Evolutionary conservation across 1,140 invertebrate genomes (phyloP), one percentile per base, ranked within the genome.

Genomic region (Mactra quadrangularis): DNA sequence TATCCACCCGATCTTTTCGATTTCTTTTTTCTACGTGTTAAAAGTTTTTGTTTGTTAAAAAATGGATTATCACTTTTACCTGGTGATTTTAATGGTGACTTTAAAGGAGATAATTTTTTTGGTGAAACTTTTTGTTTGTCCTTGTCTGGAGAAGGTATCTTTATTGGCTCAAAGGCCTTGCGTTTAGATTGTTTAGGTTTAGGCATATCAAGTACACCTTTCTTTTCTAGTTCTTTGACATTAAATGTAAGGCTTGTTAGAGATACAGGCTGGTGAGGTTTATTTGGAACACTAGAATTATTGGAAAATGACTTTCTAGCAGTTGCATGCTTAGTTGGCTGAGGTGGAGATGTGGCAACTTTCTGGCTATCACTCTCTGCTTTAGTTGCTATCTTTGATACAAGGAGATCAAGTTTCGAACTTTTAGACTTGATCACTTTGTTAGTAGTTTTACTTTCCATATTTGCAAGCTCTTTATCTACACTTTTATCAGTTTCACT

Each of bases 181-280:
- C 77, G 57, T 41, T 81, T 81, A 22, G 64, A 71, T 17, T 38
- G 35, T 81, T 81, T 81, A 53, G 76, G 62, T 70, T 70, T 79
- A 27, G 77, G 77, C 52, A 81, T 71, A 60, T 81, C 77, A 60
- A 81, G 38, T 27, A 81, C 66, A 22, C 77, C 77, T 47, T 70
- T 55, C 41, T 81, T 81, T 50, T 81, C 77, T 50, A 81, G 66
- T 71, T 81, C 77, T 60, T 81, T 81, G 15, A 81, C 66, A 60
- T 81, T 81, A 60, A 81, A 81, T 29, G 77, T 81, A 3, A 78
- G 47, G n/a, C 41, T 53, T 50, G 77, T 81, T 9, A 71, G 31
- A 38, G 76, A 45, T 27, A 25, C 31, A 55, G 76, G 57, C 7
- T 52, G 31, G 29, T 38, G 53, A 13, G 27, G n/a, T 55, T 64